phyloP scores from a whole-genome alignment of 2,888 invertebrate genomes.

The Ennomos quercinarius region DNA sequence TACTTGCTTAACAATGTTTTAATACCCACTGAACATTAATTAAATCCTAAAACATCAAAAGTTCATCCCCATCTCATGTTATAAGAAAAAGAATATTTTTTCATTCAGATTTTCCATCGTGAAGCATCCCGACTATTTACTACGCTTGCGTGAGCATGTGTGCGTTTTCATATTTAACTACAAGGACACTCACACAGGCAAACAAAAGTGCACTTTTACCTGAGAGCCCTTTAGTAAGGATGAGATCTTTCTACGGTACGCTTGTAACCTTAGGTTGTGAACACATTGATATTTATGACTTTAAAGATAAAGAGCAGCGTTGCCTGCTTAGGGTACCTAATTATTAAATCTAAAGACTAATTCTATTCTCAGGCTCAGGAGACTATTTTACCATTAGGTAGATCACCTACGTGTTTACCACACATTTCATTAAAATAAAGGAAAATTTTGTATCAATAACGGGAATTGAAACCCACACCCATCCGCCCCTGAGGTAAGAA shows the following conservation, averaged over 20 bases:
- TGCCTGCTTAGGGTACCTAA: too few relatives aligned
- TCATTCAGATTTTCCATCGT: background rate
- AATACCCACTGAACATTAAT: too few relatives aligned
- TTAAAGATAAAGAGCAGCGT: too few relatives aligned
- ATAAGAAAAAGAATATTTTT: constrained; percentile 5
- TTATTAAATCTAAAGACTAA: too few relatives aligned
- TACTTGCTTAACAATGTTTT: too few relatives aligned
- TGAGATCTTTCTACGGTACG: background rate
- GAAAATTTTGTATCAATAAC: too few relatives aligned
- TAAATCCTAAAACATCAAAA: background rate
- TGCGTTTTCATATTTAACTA: constrained; percentile 6
- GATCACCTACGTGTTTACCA: too few relatives aligned
- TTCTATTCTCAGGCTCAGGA: too few relatives aligned
- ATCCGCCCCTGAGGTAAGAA: too few relatives aligned
- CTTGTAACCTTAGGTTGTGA: constrained; percentile 3
- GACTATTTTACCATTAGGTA: too few relatives aligned
- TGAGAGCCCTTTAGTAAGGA: background rate
- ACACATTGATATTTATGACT: background rate
- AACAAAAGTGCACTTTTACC: constrained; percentile 4
- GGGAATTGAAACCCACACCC: too few relatives aligned
- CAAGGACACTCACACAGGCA: constrained; percentile 18
- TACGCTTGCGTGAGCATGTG: constrained; percentile 12
- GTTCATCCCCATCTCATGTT: background rate
- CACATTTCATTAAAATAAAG: too few relatives aligned
- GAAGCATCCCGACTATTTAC: background rate